Conservation (phyloP, 2,888 invertebrate species). For the Nowickia ferox region DNA sequence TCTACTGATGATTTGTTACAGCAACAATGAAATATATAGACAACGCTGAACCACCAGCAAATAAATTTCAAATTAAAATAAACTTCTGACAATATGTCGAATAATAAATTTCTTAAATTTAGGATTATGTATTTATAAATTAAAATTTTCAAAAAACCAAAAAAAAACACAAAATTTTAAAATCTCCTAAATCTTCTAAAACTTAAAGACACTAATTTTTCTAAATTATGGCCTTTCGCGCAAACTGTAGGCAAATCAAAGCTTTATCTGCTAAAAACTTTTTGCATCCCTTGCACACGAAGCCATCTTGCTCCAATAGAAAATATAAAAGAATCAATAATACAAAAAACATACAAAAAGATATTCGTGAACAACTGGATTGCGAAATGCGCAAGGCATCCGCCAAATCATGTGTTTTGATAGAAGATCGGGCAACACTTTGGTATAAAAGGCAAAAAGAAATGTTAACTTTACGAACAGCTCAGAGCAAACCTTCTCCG, state of each 20-base stretch:
- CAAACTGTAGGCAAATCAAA: background rate
- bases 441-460: conserved; percentile 68
- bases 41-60: too few relatives aligned
- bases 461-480: background rate
- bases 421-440: conserved; percentile 66
- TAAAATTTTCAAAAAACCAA: background rate
- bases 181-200: background rate
- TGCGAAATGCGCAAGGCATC: conserved; percentile 37
- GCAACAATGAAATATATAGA: too few relatives aligned
- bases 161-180: conserved; percentile 1
- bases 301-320: conserved; percentile 13
- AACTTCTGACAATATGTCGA: too few relatives aligned
- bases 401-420: conserved; percentile 61
- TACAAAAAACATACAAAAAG: background rate
- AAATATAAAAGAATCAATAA: conserved; percentile 10
- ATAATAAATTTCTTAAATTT: too few relatives aligned
- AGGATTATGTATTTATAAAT: too few relatives aligned
- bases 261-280: background rate
- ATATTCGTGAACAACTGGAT: conserved; percentile 19
- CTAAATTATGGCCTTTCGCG: background rate
- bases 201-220: background rate
- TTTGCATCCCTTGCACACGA: conserved; percentile 3
- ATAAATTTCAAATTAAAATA: too few relatives aligned
- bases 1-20: too few relatives aligned
- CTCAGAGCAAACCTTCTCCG: background rate